These are phyloP conservation scores for Zosterops lateralis DNA, from an alignment of 2,113 vertebrate species.

Conservation along the genomic window DNA sequence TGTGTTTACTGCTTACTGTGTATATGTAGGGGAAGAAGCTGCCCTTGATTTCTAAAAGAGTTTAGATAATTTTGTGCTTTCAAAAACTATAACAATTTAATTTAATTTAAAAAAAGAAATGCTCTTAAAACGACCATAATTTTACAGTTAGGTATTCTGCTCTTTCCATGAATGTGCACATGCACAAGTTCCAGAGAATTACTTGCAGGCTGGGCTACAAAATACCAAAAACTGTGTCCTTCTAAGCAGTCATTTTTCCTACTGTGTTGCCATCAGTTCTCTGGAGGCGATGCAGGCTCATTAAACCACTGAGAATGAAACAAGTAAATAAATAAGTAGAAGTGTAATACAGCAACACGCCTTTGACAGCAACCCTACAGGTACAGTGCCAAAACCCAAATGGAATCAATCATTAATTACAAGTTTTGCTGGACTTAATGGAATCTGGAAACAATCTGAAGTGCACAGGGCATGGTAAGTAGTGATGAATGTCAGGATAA, in stretches of 20 bases:
- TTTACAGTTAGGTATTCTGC: not conserved
- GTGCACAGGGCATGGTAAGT: not conserved
- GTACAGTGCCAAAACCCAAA: not conserved
- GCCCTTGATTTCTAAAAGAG: not conserved
- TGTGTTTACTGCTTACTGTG: not conserved
- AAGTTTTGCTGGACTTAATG: not conserved
- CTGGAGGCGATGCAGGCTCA: not conserved
- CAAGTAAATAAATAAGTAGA: not conserved
- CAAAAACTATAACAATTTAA: not conserved
- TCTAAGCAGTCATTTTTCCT: not conserved
- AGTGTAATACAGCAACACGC: not conserved
- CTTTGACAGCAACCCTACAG: not conserved
- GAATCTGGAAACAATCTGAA: not conserved
- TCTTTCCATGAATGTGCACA: not conserved
- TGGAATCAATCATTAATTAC: not conserved
- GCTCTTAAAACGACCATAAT: not conserved
- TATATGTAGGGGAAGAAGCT: not conserved
- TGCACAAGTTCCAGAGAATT: not conserved
- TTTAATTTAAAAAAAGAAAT: not conserved
- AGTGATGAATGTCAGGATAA: not conserved
- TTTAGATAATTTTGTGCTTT: not conserved
- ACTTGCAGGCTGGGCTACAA: not conserved
- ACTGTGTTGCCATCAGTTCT: not conserved
- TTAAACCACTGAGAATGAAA: not conserved
- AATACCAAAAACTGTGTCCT: not conserved